Base-by-base conservation (phyloP, 2,888 invertebrate species). In the Cremastinae sp. region DNA sequence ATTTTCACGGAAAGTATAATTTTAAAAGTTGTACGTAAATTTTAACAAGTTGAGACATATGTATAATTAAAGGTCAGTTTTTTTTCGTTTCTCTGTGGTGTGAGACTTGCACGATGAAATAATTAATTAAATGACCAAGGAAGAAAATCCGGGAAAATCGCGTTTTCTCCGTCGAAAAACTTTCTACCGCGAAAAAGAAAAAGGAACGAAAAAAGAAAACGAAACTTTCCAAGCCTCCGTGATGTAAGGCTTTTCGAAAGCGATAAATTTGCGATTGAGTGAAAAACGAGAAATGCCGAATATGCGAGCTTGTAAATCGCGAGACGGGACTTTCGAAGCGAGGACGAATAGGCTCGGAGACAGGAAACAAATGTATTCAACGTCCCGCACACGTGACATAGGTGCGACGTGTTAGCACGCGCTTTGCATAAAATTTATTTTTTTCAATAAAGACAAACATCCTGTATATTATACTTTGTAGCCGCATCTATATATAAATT, bases 251-350 rank as follows among this genome's bases (percentile, higher is more conserved):
- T 51, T 64, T 62, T 38, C 36, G 12, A 22, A 49, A 68, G 58
- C 16, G 28, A 28, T 28, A 47, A 36, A 16, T 58, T 38, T 56
- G 20, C 12, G n/a, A 10, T 8, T 56, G 14, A 10, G 8, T 56
- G 7, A 16, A 10, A 49, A 62, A 16, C n/a, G 47, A 47, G n/a
- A 58, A 49, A 49, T 28, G 49, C 14, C 22, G 12, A 14, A 4
- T 10, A 20, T 36, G 9, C 51, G 28, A 28, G 28, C 34, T 47
- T 34, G 10, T 14, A 34, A 12, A 20, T 47, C 20, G 8, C 18
- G 34, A 18, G 66, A 41, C n/a, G n/a, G 56, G 62, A 75, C 71
- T 75, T 75, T 71, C 75, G 22, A 75, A 75, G 56, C 12, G 66
- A 75, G 49, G 34, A 62, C 61, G 56, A 61, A 68, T 45, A 28